These are phyloP conservation scores for Harpagifer antarcticus DNA, from an alignment of 2,797 vertebrate species.

Conservation along the genomic window DNA sequence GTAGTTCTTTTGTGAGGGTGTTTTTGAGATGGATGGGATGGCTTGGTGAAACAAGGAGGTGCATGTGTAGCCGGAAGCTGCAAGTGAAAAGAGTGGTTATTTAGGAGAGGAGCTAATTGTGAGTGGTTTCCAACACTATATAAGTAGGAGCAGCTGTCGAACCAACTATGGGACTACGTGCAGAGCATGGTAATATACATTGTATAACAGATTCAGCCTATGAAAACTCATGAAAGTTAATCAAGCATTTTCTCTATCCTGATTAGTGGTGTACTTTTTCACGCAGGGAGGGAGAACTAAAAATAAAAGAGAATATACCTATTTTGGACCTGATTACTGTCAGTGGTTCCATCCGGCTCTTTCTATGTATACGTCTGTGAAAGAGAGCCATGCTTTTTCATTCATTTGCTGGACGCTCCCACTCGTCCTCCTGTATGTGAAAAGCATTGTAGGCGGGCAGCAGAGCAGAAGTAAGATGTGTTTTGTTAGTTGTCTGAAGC, in stretches of 20 bases:
- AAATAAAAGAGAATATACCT: constrained; percentile 29
- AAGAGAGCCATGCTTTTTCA: constrained; percentile 82
- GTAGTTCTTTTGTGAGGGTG: constrained; percentile 74
- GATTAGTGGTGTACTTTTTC: not conserved
- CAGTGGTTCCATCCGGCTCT: constrained; percentile 24
- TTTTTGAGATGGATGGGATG: constrained; percentile 78
- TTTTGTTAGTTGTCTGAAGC: constrained; percentile 95
- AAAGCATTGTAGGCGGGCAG: constrained; percentile 90
- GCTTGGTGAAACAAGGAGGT: constrained; percentile 73
- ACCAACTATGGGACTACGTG: constrained; percentile 35
- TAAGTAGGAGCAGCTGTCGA: constrained; percentile 66
- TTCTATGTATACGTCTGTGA: constrained; percentile 71
- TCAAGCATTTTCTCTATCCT: not conserved
- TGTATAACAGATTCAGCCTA: constrained; percentile 5
- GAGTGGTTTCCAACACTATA: constrained; percentile 57
- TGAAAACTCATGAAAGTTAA: constrained; percentile 3
- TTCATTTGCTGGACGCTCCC: constrained; percentile 83
- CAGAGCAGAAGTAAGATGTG: constrained; percentile 95
- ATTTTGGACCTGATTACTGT: constrained; percentile 34
- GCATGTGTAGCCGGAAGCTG: constrained; percentile 78
- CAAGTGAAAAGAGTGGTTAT: constrained; percentile 75
- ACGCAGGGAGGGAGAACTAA: constrained; percentile 7
- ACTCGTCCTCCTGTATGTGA: constrained; percentile 87
- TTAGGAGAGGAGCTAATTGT: constrained; percentile 79
- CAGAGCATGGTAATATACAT: constrained; percentile 33